Evolutionary conservation across 2,113 vertebrate species (phyloP).

Genomic region (Pollachius pollachius): DNA sequence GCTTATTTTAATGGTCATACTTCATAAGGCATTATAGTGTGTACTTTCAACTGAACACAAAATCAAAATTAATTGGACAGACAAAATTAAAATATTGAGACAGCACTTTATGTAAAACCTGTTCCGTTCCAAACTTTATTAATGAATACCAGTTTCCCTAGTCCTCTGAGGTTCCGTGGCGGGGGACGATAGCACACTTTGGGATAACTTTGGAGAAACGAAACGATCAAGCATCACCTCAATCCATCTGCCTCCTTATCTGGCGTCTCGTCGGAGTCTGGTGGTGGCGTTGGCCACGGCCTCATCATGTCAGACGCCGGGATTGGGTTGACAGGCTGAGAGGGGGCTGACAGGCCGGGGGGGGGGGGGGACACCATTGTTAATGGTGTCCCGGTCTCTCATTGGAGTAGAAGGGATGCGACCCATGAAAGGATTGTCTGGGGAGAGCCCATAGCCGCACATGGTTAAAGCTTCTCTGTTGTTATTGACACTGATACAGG

Average conservation of each 20-base stretch:
- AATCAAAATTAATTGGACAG: too few species aligned
- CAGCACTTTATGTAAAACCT: too few species aligned
- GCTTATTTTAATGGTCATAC: too few species aligned
- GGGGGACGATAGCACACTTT: too few species aligned
- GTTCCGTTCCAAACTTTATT: too few species aligned
- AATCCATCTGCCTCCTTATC: slow-evolving; percentile 46
- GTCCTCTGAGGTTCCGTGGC: too few species aligned
- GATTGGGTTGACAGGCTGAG: slow-evolving; percentile 65
- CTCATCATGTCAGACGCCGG: slow-evolving; percentile 79
- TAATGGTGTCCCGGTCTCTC: slow-evolving; percentile 77
- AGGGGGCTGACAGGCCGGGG: slow-evolving; percentile 36
- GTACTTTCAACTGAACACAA: too few species aligned
- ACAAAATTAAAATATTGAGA: too few species aligned
- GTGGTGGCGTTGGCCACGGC: neutral
- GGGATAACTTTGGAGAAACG: neutral
- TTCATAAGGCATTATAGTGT: too few species aligned
- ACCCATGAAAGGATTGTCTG: slow-evolving; percentile 41
- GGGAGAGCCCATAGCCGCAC: slow-evolving; percentile 33
- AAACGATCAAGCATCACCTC: slow-evolving; percentile 19
- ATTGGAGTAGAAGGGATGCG: slow-evolving; percentile 55
- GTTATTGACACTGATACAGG: too few species aligned
- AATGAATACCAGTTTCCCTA: too few species aligned
- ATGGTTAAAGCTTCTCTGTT: too few species aligned
- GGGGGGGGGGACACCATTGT: slow-evolving; percentile 74
- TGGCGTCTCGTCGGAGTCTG: slow-evolving; percentile 29